Evolutionary conservation across 2,888 invertebrate species (phyloP).

Genomic region (Eupithecia centaureata): DNA sequence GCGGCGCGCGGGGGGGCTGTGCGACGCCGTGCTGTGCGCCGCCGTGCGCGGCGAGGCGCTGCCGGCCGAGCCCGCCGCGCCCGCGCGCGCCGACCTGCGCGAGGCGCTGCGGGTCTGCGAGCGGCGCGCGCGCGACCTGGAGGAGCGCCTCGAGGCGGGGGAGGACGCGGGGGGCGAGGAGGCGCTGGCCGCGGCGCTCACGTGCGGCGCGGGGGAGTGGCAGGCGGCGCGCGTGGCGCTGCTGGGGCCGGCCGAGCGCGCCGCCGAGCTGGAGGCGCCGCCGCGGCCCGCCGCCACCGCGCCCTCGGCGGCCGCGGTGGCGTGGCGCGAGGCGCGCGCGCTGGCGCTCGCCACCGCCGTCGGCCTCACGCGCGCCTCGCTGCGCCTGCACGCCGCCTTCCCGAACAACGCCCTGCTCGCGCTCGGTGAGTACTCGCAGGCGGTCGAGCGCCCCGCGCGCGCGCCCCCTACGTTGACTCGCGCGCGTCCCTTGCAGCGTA

Average conservation of each 20-base stretch:
- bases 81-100: background rate
- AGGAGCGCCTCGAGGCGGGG: conserved; percentile 38
- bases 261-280: conserved; percentile 40
- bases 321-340: conserved; percentile 38
- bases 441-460: background rate
- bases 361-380: conserved; percentile 40
- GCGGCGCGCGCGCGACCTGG: conserved; percentile 51
- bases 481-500: background rate
- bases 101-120: conserved; percentile 49
- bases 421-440: conserved; percentile 40
- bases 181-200: conserved; percentile 46
- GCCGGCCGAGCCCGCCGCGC: conserved; percentile 11
- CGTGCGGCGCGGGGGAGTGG: conserved; percentile 58
- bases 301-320: conserved; percentile 5
- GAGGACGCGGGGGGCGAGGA: conserved; percentile 28
- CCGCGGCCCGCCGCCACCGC: conserved; percentile 40
- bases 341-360: conserved; percentile 44
- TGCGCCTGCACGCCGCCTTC: conserved; percentile 41
- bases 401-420: conserved; percentile 54
- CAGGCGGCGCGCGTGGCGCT: conserved; percentile 50
- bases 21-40: conserved; percentile 35
- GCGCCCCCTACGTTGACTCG: background rate
- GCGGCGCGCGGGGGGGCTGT: conserved; percentile 31
- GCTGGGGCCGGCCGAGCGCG: conserved; percentile 41
- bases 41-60: conserved; percentile 43